A percentile compares a stretch with the other conserved stretches of the same genome.
These are phyloP conservation scores for Aphelenchoides fujianensis DNA, from an alignment of 1,140 invertebrate species.

Conservation along the genomic window DNA sequence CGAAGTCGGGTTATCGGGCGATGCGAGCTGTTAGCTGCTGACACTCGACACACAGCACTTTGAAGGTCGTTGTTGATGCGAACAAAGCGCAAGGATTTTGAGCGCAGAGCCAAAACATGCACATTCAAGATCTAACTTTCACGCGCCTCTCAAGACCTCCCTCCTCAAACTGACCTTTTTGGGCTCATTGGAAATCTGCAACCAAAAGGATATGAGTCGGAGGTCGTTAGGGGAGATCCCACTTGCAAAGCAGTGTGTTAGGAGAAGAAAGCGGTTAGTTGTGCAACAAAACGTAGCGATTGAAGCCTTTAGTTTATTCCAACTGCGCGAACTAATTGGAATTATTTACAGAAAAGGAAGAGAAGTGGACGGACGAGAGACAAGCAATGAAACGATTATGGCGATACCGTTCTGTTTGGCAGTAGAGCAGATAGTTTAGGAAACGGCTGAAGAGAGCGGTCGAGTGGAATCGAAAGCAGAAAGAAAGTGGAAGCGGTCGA, in stretches of 20 bases:
- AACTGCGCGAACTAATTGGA: too few species aligned
- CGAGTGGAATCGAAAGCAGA: neutral
- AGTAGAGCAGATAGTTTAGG: neutral
- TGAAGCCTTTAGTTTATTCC: neutral
- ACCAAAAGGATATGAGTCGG: conserved; percentile 1
- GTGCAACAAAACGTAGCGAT: neutral
- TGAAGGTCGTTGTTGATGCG: too few species aligned
- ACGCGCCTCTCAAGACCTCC: too few species aligned
- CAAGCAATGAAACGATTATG: neutral
- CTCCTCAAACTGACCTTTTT: conserved; percentile 48
- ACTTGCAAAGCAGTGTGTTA: neutral
- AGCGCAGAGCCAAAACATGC: neutral
- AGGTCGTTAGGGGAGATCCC: neutral
- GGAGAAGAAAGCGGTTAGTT: neutral
- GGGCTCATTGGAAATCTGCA: conserved; percentile 46
- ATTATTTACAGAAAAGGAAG: too few species aligned
- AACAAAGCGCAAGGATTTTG: neutral
- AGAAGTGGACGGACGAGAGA: neutral
- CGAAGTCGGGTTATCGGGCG: neutral
- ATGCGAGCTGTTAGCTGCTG: neutral
- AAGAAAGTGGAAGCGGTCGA: neutral
- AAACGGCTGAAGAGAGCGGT: neutral
- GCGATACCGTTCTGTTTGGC: neutral
- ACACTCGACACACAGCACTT: neutral
- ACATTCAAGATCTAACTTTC: too few species aligned